Percentiles rank a stretch among this genome's conserved stretches.
Conservation (phyloP, 23 tunicate genomes). For the Diplosoma virens region DNA sequence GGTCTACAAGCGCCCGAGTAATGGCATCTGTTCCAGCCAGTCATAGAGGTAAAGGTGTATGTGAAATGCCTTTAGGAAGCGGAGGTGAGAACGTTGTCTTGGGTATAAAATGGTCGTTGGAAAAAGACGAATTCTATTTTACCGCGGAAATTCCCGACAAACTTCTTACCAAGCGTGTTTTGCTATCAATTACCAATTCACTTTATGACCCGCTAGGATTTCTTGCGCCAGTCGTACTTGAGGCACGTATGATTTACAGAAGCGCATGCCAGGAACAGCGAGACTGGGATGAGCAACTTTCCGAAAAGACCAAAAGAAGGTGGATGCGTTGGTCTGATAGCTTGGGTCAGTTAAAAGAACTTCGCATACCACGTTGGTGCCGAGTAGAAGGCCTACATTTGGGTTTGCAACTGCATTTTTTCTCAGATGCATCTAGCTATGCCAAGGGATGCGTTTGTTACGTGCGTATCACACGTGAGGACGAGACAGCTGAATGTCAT, state of each 20-base stretch:
- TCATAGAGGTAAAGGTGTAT: slow-evolving; percentile 17
- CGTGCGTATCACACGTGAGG: background rate
- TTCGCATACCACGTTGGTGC: slow-evolving; percentile 12
- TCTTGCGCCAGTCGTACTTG: slow-evolving; percentile 24
- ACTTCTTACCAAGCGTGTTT: slow-evolving; percentile 18
- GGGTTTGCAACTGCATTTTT: slow-evolving; percentile 1
- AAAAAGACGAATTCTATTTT: background rate
- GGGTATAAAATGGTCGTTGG: slow-evolving; percentile 6
- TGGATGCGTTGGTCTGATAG: background rate
- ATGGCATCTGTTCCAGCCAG: background rate
- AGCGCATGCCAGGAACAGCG: background rate
- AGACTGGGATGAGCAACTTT: slow-evolving; percentile 26
- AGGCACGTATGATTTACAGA: background rate
- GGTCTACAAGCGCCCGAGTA: background rate
- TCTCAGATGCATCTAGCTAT: slow-evolving; percentile 14
- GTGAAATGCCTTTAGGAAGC: background rate
- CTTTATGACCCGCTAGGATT: slow-evolving; percentile 35
- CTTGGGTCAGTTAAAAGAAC: background rate
- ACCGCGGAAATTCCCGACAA: background rate
- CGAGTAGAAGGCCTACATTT: background rate
- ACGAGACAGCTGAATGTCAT: background rate
- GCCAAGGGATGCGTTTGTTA: slow-evolving; percentile 28
- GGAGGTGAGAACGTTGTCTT: background rate
- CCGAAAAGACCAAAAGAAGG: background rate
- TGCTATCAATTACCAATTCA: slow-evolving; percentile 17